Evolutionary conservation across 2,888 invertebrate species (phyloP).

Genomic region (Aleiodes alternator): DNA sequence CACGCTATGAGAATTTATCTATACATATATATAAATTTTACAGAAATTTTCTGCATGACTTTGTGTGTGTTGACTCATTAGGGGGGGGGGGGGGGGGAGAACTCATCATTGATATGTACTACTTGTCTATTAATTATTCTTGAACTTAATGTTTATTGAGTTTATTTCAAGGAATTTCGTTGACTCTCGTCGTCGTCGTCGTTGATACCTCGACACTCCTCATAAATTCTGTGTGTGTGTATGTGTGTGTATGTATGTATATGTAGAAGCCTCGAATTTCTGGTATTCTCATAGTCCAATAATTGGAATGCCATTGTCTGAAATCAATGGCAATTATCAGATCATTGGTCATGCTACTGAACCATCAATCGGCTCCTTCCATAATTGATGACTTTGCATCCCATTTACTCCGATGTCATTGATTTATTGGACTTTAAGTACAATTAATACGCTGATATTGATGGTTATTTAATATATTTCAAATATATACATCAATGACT

Average conservation of each 20-base stretch:
- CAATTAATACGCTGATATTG: background rate
- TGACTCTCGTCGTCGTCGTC: background rate
- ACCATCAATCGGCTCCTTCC: slow-evolving; percentile 14
- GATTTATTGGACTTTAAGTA: background rate
- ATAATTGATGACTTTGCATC: slow-evolving; percentile 28
- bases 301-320: slow-evolving; percentile 17
- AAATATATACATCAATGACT: no score
- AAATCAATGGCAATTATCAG: slow-evolving; percentile 27
- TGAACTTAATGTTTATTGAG: background rate
- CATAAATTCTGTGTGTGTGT: background rate
- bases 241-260: no score
- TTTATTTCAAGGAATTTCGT: background rate
- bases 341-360: slow-evolving; percentile 14
- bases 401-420: slow-evolving; percentile 12
- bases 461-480: no score
- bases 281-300: background rate
- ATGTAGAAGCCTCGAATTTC: background rate
- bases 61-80: slow-evolving; percentile 11
- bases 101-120: background rate
- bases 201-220: background rate
- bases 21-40: slow-evolving; percentile 25
- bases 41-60: background rate
- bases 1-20: slow-evolving; percentile 10
- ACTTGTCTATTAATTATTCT: no score
- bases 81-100: background rate